phyloP scores from a whole-genome alignment of 1,140 invertebrate genomes.

The Drosophila watanabei region DNA sequence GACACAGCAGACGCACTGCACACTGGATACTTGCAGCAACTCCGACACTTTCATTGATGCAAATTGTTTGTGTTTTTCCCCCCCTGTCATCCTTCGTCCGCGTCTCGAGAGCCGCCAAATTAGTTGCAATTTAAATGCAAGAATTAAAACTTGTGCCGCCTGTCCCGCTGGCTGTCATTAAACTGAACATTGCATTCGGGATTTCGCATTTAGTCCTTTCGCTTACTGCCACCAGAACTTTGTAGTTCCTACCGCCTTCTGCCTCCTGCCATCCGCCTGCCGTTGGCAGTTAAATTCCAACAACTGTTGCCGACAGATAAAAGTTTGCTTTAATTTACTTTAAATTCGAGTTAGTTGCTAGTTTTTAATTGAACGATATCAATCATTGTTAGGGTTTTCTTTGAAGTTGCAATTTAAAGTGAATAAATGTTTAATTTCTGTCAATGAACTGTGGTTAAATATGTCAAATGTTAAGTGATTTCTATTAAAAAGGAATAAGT shows the following conservation, averaged over 20 bases:
- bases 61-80: conserved; percentile 75
- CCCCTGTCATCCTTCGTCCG: conserved; percentile 19
- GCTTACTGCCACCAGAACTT: conserved; percentile 20
- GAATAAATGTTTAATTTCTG: background rate
- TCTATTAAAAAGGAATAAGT: background rate
- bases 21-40: conserved; percentile 10
- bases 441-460: background rate
- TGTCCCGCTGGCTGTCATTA: conserved; percentile 41
- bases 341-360: conserved; percentile 7
- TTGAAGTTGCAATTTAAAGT: background rate
- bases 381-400: conserved; percentile 16
- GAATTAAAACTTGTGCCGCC: conserved; percentile 68
- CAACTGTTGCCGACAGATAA: conserved; percentile 36
- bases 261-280: background rate
- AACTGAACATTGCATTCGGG: conserved; percentile 52
- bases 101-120: conserved; percentile 59
- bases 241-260: background rate
- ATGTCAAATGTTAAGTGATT: background rate
- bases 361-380: conserved; percentile 20
- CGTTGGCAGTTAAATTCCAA: conserved; percentile 26
- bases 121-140: conserved; percentile 79
- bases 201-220: conserved; percentile 23
- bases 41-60: conserved; percentile 72
- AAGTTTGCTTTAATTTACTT: conserved; percentile 23
- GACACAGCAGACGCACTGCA: conserved; percentile 39